Evolutionary conservation across 1,140 invertebrate species (phyloP), one percentile per base, ranked within the genome.

Genomic region (Orchesella cincta): DNA sequence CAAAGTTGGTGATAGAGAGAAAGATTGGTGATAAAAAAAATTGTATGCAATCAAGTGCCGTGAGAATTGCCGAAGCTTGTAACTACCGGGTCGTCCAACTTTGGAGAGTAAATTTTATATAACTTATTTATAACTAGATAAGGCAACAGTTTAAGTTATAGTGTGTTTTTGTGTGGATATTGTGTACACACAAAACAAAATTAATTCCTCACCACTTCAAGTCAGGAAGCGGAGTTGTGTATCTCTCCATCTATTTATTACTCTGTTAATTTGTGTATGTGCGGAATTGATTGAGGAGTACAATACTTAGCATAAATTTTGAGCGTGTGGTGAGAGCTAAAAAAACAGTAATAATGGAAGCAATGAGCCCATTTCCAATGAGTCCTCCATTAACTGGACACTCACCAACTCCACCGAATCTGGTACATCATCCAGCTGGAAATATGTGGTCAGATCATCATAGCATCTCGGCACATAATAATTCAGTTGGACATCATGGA

Each of bases 311-410:
- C n/a, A n/a, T n/a, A n/a, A 51, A n/a, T 51, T 51, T 51, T 51
- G 46, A 14, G 12, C 46, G 46, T n/a, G n/a, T n/a, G n/a, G 46
- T 51, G 46, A 14, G 46, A 51, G 46, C 12, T 51, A 14, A n/a
- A 14, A 14, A 51, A 23, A n/a, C 5, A 64, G 28, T 31, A 12
- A 71, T 14, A 71, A 81, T 81, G 79, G 79, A 80, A 51, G 46
- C 79, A 75, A 93, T 94, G 91, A 92, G 92, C 85, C 91, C 93
- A 79, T 87, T 86, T 85, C 90, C 91, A 83, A 86, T 92, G 85
- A 91, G 91, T 84, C 89, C 92, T 46, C 62, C 75, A 36, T 35
- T 80, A 23, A 80, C 73, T 82, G 81, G 79, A 35, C 81, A 82
- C 62, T 80, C 81, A 26, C 79, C 81, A 26, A 82, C 79, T 29